phyloP scores from a whole-genome alignment of 1,140 invertebrate genomes.

The Drosophila kohkoa region DNA sequence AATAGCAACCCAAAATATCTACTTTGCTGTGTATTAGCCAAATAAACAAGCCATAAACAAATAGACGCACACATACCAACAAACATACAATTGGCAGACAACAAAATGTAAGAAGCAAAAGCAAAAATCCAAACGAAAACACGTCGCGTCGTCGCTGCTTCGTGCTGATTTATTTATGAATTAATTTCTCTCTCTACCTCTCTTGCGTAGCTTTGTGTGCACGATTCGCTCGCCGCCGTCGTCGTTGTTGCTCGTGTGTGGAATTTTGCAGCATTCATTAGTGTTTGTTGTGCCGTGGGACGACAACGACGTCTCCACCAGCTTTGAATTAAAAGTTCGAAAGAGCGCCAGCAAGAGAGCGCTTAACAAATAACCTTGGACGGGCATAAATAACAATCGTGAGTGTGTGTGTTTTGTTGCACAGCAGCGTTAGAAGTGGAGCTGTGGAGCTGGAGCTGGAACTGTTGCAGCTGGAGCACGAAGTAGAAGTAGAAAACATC shows the following conservation, averaged over 20 bases:
- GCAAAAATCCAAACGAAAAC: slow-evolving; percentile 36
- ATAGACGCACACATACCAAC: slow-evolving; percentile 17
- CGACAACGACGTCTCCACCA: slow-evolving; percentile 51
- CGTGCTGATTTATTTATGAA: slow-evolving; percentile 77
- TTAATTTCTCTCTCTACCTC: slow-evolving; percentile 71
- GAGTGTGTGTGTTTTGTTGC: slow-evolving; percentile 16
- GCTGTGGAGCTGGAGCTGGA: slow-evolving; percentile 33
- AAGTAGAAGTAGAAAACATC: slow-evolving; percentile 59
- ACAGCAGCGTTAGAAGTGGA: slow-evolving; percentile 30
- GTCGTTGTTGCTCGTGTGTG: slow-evolving; percentile 45
- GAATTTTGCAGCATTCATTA: slow-evolving; percentile 63
- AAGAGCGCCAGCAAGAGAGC: slow-evolving; percentile 4
- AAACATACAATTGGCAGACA: slow-evolving; percentile 21
- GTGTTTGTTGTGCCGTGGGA: slow-evolving; percentile 56
- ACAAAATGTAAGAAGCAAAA: slow-evolving; percentile 40
- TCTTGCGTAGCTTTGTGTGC: slow-evolving; percentile 50
- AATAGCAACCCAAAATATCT: slow-evolving; percentile 43
- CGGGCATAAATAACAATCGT: slow-evolving; percentile 16
- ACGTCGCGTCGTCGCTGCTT: slow-evolving; percentile 48
- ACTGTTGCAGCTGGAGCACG: too few relatives aligned
- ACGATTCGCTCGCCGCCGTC: slow-evolving; percentile 50
- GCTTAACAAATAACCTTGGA: slow-evolving; percentile 43
- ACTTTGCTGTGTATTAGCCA: slow-evolving; percentile 21
- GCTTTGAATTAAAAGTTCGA: background rate
- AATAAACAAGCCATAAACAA: slow-evolving; percentile 46